These are phyloP conservation scores for Tholera decimalis DNA, from an alignment of 2,888 invertebrate genomes.

Conservation along the genomic window DNA sequence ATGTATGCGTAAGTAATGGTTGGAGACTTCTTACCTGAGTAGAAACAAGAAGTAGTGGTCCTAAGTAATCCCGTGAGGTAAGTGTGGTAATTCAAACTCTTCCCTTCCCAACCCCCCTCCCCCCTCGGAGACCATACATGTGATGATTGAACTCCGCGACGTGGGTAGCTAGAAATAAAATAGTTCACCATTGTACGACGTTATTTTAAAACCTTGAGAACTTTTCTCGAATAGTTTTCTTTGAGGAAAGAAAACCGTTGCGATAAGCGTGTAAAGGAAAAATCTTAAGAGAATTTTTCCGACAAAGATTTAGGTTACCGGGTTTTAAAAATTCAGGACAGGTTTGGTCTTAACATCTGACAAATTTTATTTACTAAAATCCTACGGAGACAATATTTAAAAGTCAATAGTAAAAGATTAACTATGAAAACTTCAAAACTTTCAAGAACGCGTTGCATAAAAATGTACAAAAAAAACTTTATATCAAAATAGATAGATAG, in stretches of 20 bases:
- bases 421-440: no score
- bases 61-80: constrained; percentile 65
- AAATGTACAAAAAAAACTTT: no score
- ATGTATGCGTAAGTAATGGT: no score
- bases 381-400: no score
- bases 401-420: no score
- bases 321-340: background rate
- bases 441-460: no score
- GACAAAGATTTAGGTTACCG: background rate
- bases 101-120: constrained; percentile 30
- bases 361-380: background rate
- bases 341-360: background rate
- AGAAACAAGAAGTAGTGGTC: constrained; percentile 52
- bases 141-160: constrained; percentile 68
- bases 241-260: constrained; percentile 28
- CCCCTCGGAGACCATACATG: constrained; percentile 64
- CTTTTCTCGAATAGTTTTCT: constrained; percentile 38
- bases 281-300: background rate
- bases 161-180: constrained; percentile 60
- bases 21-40: background rate
- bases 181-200: constrained; percentile 52
- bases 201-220: constrained; percentile 56
- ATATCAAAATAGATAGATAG: no score
- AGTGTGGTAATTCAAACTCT: constrained; percentile 67
- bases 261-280: constrained; percentile 21